phyloP scores from a whole-genome alignment of 2,797 vertebrate genomes.

The Capromys pilorides region DNA sequence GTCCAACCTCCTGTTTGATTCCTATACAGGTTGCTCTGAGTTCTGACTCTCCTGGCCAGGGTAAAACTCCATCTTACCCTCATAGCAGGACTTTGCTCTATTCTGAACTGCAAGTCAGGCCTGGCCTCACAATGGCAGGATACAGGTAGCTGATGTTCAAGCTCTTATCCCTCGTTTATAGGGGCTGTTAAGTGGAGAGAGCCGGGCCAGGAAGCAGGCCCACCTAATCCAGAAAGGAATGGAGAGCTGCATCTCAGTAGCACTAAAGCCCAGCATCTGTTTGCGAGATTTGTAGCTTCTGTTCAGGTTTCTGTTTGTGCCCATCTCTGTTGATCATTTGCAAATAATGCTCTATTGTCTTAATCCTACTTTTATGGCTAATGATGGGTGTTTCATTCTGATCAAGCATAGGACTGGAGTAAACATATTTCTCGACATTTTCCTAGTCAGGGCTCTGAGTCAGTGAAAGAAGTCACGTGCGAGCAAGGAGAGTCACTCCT shows the following conservation, averaged over 20 bases:
- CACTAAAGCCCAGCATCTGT: neutral
- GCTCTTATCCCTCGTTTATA: neutral
- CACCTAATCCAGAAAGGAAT: neutral
- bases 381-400: constrained; percentile 72
- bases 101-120: neutral
- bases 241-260: neutral
- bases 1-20: neutral
- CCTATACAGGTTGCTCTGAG: neutral
- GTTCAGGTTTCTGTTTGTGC: constrained; percentile 45
- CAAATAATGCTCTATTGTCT: constrained; percentile 73
- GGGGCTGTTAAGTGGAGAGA: neutral
- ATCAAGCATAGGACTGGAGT: constrained; percentile 62
- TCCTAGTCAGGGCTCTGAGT: constrained; percentile 34
- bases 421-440: constrained; percentile 74
- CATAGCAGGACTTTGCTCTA: neutral
- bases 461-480: neutral
- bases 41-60: neutral
- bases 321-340: constrained; percentile 66
- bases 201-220: neutral
- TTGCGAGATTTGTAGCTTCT: constrained; percentile 60
- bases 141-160: neutral
- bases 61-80: neutral
- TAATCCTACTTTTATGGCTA: constrained; percentile 73
- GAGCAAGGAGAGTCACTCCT: neutral
- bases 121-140: neutral